Evolutionary conservation across 2,888 invertebrate genomes (phyloP).

Genomic region (Lumbricus terrestris): DNA sequence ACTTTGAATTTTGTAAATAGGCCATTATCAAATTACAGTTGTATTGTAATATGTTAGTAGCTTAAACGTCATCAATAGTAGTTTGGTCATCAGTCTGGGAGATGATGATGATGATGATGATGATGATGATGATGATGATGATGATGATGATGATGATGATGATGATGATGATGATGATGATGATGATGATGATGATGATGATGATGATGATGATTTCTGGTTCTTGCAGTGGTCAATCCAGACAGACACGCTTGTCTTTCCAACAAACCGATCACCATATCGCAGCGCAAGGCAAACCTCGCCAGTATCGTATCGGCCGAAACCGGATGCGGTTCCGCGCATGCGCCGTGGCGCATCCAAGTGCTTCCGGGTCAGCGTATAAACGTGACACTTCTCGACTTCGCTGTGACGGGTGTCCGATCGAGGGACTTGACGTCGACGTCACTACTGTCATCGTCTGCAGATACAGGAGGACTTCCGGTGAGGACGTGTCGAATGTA

Average conservation of each 20-base stretch:
- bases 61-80: no score
- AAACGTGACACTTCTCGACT: slow-evolving; percentile 22
- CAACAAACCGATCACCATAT: slow-evolving; percentile 8
- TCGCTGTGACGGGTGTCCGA: neutral
- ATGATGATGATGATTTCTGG: neutral
- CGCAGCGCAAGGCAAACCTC: slow-evolving; percentile 10
- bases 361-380: slow-evolving; percentile 20
- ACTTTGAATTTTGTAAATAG: no score
- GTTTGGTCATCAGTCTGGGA: no score
- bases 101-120: no score
- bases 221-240: neutral
- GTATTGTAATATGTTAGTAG: no score
- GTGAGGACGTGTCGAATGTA: slow-evolving; percentile 6
- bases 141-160: no score
- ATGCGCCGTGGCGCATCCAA: slow-evolving; percentile 22
- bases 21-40: no score
- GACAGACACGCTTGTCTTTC: slow-evolving; percentile 11
- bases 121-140: no score
- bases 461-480: neutral
- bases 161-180: no score
- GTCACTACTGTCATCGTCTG: neutral
- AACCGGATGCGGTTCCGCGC: slow-evolving; percentile 17
- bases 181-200: no score
- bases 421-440: neutral
- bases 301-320: slow-evolving; percentile 18